phyloP scores from a whole-genome alignment of 2,113 vertebrate species.

The Platichthys flesus region DNA sequence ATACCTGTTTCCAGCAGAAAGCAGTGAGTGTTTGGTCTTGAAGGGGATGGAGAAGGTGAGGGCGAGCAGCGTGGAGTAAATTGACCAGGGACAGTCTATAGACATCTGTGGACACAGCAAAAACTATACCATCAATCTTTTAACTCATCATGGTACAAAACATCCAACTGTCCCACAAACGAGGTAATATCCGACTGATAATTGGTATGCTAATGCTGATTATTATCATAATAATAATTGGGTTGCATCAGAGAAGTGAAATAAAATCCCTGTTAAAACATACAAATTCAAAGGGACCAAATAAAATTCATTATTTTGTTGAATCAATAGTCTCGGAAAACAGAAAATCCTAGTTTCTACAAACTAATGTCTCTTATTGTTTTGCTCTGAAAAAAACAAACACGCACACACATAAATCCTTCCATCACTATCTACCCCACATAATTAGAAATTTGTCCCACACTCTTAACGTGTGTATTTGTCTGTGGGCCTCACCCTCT shows the following conservation, averaged over 20 bases:
- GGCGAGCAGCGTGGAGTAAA: conserved; percentile 95
- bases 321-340: not conserved
- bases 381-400: too few species aligned
- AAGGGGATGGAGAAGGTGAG: conserved; percentile 97
- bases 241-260: too few species aligned
- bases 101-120: conserved; percentile 86
- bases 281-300: too few species aligned
- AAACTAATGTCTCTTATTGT: too few species aligned
- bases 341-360: too few species aligned
- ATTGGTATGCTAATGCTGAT: too few species aligned
- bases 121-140: not conserved
- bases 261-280: too few species aligned
- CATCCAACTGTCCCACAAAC: not conserved
- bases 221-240: too few species aligned
- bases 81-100: conserved; percentile 98
- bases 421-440: not conserved
- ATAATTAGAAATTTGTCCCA: not conserved
- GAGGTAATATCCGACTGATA: not conserved
- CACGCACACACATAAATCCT: too few species aligned
- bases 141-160: not conserved
- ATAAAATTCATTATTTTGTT: too few species aligned
- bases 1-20: conserved; percentile 93
- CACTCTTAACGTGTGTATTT: not conserved
- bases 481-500: conserved; percentile 83
- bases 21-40: conserved; percentile 90